Evolutionary conservation across 2,888 invertebrate species (phyloP).

Genomic region (Nemapogon koenigi): DNA sequence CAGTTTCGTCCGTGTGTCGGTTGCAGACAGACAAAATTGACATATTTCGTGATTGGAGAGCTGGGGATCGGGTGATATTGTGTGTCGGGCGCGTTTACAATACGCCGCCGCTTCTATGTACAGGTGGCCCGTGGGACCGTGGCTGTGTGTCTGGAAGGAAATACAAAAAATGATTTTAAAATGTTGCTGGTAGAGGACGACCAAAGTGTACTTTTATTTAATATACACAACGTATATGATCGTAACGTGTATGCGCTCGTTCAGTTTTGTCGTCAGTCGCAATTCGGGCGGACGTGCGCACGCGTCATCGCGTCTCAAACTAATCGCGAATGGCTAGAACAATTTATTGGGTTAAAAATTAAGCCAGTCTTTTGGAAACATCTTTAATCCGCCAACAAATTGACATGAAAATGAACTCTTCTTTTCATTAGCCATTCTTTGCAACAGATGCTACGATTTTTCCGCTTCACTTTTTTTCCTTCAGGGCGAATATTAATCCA

Average conservation of each 20-base stretch:
- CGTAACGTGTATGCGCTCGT: background rate
- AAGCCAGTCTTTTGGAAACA: slow-evolving; percentile 7
- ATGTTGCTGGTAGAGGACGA: too few relatives aligned
- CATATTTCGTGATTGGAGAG: too few relatives aligned
- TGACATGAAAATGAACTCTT: slow-evolving; percentile 7
- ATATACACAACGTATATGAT: too few relatives aligned
- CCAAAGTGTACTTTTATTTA: too few relatives aligned
- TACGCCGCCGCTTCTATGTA: too few relatives aligned
- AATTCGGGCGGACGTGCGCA: background rate
- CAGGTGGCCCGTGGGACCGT: too few relatives aligned
- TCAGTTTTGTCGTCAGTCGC: background rate
- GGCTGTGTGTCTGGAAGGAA: too few relatives aligned
- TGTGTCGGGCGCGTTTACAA: too few relatives aligned
- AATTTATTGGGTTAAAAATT: slow-evolving; percentile 12
- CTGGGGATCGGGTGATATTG: too few relatives aligned
- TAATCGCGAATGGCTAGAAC: slow-evolving; percentile 5
- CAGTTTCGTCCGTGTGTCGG: too few relatives aligned
- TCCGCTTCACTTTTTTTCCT: slow-evolving; percentile 8
- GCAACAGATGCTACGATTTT: slow-evolving; percentile 10
- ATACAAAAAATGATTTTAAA: too few relatives aligned
- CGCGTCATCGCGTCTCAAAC: slow-evolving; percentile 3
- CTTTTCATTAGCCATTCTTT: slow-evolving; percentile 11
- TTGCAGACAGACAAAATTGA: too few relatives aligned
- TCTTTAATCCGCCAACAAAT: slow-evolving; percentile 7
- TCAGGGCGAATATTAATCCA: slow-evolving; percentile 11